Base-by-base conservation (phyloP, 2,888 invertebrate species). In the Lithophane semibrunnea region DNA sequence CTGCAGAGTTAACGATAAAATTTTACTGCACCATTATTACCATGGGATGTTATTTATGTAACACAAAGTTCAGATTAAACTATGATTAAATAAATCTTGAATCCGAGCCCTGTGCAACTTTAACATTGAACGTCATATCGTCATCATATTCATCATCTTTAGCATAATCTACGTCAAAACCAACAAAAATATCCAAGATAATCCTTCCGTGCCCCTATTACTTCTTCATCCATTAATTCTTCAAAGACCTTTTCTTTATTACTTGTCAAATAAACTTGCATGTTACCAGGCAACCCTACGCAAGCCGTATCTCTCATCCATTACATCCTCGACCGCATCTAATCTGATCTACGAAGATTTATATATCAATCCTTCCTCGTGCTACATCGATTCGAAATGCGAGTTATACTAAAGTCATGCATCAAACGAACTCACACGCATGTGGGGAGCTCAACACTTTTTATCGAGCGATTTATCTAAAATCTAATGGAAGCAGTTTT, bases 341-440 rank as follows among this genome's bases (percentile, higher is more conserved):
- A 85, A 92, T 92, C 91, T 89, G 89, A 92, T 92, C 87, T 90
- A 86, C 86, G 82, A 89, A 92, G 93, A 94, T 94, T 94, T 94
- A 94, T 92, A 84, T 81, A 75, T 83, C 75, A 80, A 87, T 89
- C 84, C 86, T 89, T 80, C 83, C 83, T 89, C 86, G 85, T 89
- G 87, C 80, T 79, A 82, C 78, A 84, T 83, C 82, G 75, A 84
- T 84, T 83, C 65, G 87, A 85, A 86, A 88, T 85, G 76, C 79
- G 85, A 82, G 77, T 84, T 84, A 86, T 73, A 77, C 77, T 63
- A 79, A 75, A 73, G 66, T 47, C 79, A 78, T 86, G 77, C 74
- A 82, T 87, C 83, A 85, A 83, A 76, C 72, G 77, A 61, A 60
- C 64, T 76, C 78, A 60, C 60, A 63, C 70, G 44, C 68, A 68